A percentile compares a stretch with the other conserved stretches of the same genome.
Conservation (phyloP, 2,797 vertebrate species). For the Eremophila alpestris region DNA sequence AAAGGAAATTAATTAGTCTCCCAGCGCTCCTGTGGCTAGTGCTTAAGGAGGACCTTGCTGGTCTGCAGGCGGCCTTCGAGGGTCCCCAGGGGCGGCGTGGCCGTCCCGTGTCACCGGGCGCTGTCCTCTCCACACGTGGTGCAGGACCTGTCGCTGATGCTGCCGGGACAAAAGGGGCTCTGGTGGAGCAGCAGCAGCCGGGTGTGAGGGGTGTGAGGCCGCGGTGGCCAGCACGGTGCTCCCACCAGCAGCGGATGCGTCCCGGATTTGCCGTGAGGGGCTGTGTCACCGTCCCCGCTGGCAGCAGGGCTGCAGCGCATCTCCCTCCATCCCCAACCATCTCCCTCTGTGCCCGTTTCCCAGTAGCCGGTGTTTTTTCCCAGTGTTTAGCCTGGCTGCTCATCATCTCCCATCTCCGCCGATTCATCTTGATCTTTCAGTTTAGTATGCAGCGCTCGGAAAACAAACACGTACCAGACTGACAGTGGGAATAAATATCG, state of each 20-base stretch:
- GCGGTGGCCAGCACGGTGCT: fast-evolving
- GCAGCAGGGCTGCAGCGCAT: fast-evolving
- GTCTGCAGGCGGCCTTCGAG: background rate
- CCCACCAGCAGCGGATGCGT: fast-evolving
- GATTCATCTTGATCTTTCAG: slow-evolving; percentile 43
- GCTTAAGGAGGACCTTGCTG: slow-evolving; percentile 1
- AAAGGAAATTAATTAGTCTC: slow-evolving; percentile 76
- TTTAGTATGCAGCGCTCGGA: slow-evolving; percentile 79
- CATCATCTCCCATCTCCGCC: slow-evolving; percentile 35
- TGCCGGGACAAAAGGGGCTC: fast-evolving
- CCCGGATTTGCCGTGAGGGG: fast-evolving
- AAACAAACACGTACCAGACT: slow-evolving; percentile 80
- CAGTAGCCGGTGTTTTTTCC: background rate
- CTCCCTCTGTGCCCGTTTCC: fast-evolving
- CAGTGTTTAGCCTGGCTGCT: background rate
- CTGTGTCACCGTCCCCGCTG: background rate
- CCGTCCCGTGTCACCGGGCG: fast-evolving
- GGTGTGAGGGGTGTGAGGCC: fast-evolving
- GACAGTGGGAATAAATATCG: slow-evolving; percentile 81
- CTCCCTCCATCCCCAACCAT: background rate
- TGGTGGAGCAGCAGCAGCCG: background rate
- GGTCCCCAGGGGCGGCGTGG: background rate
- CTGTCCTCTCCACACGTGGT: fast-evolving
- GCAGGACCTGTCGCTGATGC: fast-evolving
- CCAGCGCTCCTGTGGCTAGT: slow-evolving; percentile 11